These are phyloP conservation scores for Rhimphoctona megacephalus DNA, from an alignment of 2,888 invertebrate species.

Conservation along the genomic window DNA sequence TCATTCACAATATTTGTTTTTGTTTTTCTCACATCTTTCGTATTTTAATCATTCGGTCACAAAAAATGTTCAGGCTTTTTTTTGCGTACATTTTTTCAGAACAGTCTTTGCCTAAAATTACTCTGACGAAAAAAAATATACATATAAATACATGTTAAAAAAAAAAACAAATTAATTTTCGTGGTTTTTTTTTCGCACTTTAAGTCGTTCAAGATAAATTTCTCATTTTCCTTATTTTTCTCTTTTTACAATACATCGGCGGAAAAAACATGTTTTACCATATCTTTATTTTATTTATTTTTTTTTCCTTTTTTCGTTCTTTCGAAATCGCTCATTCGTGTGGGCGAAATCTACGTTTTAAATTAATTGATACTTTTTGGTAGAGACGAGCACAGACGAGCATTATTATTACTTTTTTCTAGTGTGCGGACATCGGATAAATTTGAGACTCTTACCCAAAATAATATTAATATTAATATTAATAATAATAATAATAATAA, in stretches of 20 bases:
- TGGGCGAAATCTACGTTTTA: neutral
- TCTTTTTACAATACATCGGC: neutral
- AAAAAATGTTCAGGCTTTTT: neutral
- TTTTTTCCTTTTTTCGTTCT: neutral
- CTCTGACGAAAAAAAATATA: neutral
- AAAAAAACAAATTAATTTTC: neutral
- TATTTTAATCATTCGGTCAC: conserved; percentile 36
- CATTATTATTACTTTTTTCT: conserved; percentile 49
- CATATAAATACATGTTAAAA: too few species aligned
- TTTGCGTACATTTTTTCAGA: conserved; percentile 47
- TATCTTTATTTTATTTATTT: neutral
- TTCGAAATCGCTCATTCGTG: conserved; percentile 5
- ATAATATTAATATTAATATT: conserved; percentile 60
- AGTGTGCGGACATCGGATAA: conserved; percentile 61
- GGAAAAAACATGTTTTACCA: conserved; percentile 1
- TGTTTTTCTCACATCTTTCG: neutral
- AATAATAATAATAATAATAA: conserved; percentile 38
- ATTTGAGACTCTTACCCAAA: conserved; percentile 58
- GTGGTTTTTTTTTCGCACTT: neutral
- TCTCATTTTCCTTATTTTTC: neutral
- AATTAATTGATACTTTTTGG: conserved; percentile 67
- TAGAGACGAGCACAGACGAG: conserved; percentile 65
- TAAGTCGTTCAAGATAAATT: neutral
- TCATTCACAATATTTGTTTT: neutral
- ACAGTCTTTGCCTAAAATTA: conserved; percentile 30